Base-by-base conservation (phyloP, 2,797 vertebrate species). In the Numenius phaeopus region DNA sequence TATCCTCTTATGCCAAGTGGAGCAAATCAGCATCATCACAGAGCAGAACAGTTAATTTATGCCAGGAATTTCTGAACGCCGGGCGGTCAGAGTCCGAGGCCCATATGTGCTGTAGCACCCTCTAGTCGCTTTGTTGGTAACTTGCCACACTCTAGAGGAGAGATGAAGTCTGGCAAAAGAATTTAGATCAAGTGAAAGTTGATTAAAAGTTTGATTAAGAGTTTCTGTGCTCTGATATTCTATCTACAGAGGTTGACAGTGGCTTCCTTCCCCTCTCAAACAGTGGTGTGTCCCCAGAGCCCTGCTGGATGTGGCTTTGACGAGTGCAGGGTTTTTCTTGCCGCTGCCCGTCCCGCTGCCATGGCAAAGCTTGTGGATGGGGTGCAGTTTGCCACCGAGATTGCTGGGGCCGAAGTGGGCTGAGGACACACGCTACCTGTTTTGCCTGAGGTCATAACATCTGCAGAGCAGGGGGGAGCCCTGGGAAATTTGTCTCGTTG, bases 1-100 rank as follows among this genome's bases (percentile, higher is more conserved):
- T 93, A 88, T 37, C 89, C 57, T 50, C 70, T 67, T 91, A 64
- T 89, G 79, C 89, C 79, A 94, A 91, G 69, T 11, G 6, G 91
- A 92, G 89, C 82, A 83, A 52, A 92, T 90, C 90, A 40, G 55
- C 72, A 83, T 67, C 61, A 44, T 92, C 65, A 39, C 49, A 55
- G 69, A 92, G 40, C 69, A 21, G 65, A 83, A 32, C 49, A 62
- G 47, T 80, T 96, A 90, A 96, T 96, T 94, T 94, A 83, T 96
- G 92, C 83, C 75, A 59, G 59, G 79, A 81, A 80, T 92, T 94
- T 89, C 78, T 72, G 46, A 92, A 65, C 0, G 12, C 44, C 85
- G 69, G 52, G 65, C 49, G 2, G 9, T 71, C 37, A 26, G 22
- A 70, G 70, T 87, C 54, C 2, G 4, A 58, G 71, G 75, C 75